Conservation (phyloP, 2,113 vertebrate species). For the Cercopithecus mona region DNA sequence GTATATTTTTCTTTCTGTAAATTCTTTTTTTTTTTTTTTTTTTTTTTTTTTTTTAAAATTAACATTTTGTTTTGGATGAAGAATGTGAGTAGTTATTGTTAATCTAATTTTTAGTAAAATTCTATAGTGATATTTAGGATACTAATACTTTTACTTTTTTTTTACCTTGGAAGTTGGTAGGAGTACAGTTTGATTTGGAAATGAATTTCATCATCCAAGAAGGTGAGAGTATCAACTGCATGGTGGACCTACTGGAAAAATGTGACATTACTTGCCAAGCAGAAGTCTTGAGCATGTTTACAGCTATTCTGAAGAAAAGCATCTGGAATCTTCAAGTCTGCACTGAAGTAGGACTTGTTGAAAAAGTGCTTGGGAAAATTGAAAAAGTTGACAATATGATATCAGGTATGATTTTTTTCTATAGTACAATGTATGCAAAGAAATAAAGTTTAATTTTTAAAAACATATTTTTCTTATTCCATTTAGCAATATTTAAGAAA, state of each 20-base stretch:
- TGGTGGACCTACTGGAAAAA: constrained; percentile 96
- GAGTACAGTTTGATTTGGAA: constrained; percentile 97
- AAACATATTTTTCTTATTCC: background rate
- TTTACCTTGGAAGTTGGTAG: constrained; percentile 92
- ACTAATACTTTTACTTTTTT: background rate
- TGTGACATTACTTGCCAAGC: constrained; percentile 96
- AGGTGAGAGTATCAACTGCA: constrained; percentile 93
- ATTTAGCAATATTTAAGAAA: background rate
- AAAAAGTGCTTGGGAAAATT: constrained; percentile 91
- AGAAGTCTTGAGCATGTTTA: constrained; percentile 98
- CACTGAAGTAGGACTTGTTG: constrained; percentile 94
- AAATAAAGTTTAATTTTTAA: constrained; percentile 21
- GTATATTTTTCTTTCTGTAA: background rate
- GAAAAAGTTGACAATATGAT: constrained; percentile 93
- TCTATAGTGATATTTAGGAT: background rate
- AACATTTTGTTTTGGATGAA: too few species aligned
- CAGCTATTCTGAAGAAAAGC: constrained; percentile 97
- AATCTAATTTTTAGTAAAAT: background rate
- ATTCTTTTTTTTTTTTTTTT: background rate
- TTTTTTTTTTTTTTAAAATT: too few species aligned
- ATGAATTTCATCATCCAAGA: constrained; percentile 99
- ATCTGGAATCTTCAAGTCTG: constrained; percentile 95
- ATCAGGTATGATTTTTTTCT: constrained; percentile 88
- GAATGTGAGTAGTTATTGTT: too few species aligned
- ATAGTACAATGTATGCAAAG: background rate